Percentiles rank a stretch among this genome's conserved stretches.
Conservation (phyloP, 1,140 invertebrate species). For the Frieseomelitta varia region DNA sequence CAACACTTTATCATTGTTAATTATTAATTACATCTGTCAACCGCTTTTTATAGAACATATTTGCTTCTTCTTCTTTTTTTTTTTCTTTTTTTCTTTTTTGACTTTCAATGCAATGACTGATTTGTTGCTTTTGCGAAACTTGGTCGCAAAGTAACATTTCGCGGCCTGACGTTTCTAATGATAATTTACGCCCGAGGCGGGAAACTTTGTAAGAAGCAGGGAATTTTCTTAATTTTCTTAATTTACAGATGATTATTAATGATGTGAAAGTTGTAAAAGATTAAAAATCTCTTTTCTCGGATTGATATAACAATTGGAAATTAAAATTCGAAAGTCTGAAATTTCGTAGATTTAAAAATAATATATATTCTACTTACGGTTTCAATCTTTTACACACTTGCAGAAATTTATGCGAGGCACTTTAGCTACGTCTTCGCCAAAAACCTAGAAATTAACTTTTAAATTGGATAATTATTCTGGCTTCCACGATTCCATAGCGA, state of each 20-base stretch:
- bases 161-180: background rate
- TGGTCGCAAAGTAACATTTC: background rate
- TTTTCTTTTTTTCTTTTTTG: too few species aligned
- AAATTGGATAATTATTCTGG: background rate
- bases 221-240: background rate
- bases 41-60: background rate
- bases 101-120: background rate
- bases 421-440: too few species aligned
- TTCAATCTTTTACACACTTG: background rate
- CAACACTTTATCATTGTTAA: constrained; percentile 13
- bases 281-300: background rate
- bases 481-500: background rate
- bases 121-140: background rate
- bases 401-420: background rate
- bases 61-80: background rate
- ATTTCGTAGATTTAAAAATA: background rate
- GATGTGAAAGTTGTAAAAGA: background rate
- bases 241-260: background rate
- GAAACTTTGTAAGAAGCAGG: background rate
- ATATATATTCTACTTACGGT: background rate
- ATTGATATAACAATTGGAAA: background rate
- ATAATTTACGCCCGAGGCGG: background rate
- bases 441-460: background rate
- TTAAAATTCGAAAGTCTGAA: background rate
- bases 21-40: constrained; percentile 16